Percentiles rank a stretch among this genome's conserved stretches.
Evolutionary conservation across 2,888 invertebrate genomes (phyloP).

Genomic region (Pandemis corylana): DNA sequence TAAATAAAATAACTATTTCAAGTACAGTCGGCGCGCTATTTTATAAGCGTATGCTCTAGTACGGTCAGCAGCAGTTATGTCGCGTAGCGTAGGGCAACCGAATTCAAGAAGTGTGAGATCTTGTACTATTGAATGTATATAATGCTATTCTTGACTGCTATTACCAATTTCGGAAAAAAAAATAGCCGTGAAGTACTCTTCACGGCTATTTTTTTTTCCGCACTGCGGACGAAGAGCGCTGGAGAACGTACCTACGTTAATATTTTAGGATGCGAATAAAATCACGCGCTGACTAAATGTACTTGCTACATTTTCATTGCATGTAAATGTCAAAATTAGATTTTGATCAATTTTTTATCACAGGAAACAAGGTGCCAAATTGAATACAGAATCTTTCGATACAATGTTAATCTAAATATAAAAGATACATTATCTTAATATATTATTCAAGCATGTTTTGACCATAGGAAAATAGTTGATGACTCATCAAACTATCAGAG

Average conservation of each 20-base stretch:
- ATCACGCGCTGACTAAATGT: neutral
- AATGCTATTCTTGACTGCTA: neutral
- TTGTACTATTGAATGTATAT: too few species aligned
- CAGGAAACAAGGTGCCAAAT: conserved; percentile 67
- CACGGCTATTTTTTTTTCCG: too few species aligned
- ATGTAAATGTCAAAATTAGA: conserved; percentile 61
- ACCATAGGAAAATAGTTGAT: neutral
- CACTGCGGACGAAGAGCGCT: too few species aligned
- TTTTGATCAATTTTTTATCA: conserved; percentile 68
- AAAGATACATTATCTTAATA: conserved; percentile 25
- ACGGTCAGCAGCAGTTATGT: too few species aligned
- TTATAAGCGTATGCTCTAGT: neutral
- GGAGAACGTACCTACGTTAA: too few species aligned
- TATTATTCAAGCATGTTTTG: conserved; percentile 10
- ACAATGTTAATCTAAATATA: conserved; percentile 14
- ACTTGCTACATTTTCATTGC: conserved; percentile 24
- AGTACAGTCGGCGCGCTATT: conserved; percentile 12
- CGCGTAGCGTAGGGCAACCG: too few species aligned
- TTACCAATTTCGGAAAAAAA: too few species aligned
- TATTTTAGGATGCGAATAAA: neutral
- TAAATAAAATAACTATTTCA: conserved; percentile 25
- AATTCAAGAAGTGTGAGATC: too few species aligned
- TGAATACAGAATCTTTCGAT: conserved; percentile 18
- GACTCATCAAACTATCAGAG: neutral
- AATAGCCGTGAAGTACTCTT: too few species aligned